These are phyloP conservation scores for Acomys russatus DNA, from an alignment of 2,797 vertebrate genomes.

Conservation along the genomic window DNA sequence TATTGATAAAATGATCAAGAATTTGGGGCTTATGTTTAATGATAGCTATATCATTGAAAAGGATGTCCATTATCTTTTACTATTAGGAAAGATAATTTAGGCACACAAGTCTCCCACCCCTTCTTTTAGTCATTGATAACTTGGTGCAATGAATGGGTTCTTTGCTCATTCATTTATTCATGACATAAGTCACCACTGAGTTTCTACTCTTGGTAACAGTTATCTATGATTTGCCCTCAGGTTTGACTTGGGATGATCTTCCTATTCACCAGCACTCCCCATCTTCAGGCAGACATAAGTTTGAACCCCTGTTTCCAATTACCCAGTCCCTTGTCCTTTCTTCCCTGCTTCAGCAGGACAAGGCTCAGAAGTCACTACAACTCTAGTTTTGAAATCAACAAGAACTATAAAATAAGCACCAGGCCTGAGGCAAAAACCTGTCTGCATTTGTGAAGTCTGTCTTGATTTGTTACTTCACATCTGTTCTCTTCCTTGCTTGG, in stretches of 20 bases:
- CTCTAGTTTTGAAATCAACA: conserved; percentile 27
- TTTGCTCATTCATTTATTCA: background rate
- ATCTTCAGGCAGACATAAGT: background rate
- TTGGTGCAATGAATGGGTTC: background rate
- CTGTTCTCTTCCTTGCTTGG: background rate
- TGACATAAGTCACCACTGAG: background rate
- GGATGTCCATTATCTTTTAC: background rate
- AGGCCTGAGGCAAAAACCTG: conserved; percentile 62
- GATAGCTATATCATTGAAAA: background rate
- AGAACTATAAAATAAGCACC: conserved; percentile 42
- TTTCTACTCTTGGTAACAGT: background rate
- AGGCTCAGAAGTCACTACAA: conserved; percentile 1
- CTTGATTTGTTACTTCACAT: conserved; percentile 19
- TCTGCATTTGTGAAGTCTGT: background rate
- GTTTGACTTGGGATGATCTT: background rate
- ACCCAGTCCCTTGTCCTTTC: background rate
- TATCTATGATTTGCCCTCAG: background rate
- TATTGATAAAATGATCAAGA: background rate
- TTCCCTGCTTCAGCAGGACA: background rate
- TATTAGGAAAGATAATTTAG: conserved; percentile 5
- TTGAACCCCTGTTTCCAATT: conserved; percentile 22
- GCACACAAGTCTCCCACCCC: accelerated
- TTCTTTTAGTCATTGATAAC: conserved; percentile 23
- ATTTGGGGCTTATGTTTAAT: background rate
- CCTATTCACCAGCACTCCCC: background rate